A percentile compares a stretch with the other conserved stretches of the same genome.
These are phyloP conservation scores for Ypsolopha sequella DNA, from an alignment of 2,888 invertebrate genomes.

Conservation along the genomic window DNA sequence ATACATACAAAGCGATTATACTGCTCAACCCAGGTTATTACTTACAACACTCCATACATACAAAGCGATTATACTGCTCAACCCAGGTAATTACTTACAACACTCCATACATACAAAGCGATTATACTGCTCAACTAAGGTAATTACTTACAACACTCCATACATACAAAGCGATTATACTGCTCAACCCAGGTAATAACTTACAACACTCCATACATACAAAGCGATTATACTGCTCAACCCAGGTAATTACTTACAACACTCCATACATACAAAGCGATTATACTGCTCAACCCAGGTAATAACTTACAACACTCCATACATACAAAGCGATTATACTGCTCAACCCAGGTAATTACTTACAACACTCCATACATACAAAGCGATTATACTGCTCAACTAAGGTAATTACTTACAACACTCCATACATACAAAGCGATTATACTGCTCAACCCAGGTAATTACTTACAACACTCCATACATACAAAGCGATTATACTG, in stretches of 20 bases:
- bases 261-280: constrained; percentile 81
- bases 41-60: not conserved
- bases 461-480: not conserved
- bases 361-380: constrained; percentile 26
- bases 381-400: constrained; percentile 96
- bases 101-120: constrained; percentile 77
- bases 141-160: constrained; percentile 26
- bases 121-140: constrained; percentile 97
- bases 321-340: constrained; percentile 93
- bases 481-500: constrained; percentile 91
- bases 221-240: constrained; percentile 96
- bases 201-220: not conserved
- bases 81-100: constrained; percentile 77
- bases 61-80: constrained; percentile 94
- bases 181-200: constrained; percentile 91
- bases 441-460: constrained; percentile 95
- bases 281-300: constrained; percentile 97
- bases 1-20: constrained; percentile 92
- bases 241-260: constrained; percentile 74
- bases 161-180: constrained; percentile 91
- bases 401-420: constrained; percentile 73
- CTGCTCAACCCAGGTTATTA: constrained; percentile 91
- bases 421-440: constrained; percentile 87
- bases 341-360: constrained; percentile 88
- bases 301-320: not conserved